Conservation (phyloP, 2,888 invertebrate species). For the Drosophila robusta region DNA sequence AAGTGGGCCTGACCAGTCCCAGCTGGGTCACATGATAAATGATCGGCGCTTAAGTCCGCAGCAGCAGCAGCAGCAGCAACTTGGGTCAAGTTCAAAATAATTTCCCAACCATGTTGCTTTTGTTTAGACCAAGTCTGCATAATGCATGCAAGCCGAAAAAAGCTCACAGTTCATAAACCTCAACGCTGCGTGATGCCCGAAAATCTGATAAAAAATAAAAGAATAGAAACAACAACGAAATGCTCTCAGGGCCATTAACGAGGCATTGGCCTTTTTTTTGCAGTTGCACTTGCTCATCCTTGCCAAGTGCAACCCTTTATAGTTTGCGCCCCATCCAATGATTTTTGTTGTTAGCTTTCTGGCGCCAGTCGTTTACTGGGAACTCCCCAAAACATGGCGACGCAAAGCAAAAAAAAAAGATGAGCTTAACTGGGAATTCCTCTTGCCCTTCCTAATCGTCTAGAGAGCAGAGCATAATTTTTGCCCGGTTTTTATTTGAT, state of each 20-base stretch:
- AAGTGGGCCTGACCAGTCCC: slow-evolving; percentile 15
- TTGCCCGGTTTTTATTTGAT: slow-evolving; percentile 64
- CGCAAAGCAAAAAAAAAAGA: slow-evolving; percentile 21
- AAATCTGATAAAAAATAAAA: slow-evolving; percentile 10
- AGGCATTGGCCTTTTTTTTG: slow-evolving; percentile 66
- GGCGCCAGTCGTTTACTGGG: slow-evolving; percentile 68
- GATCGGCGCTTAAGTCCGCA: slow-evolving; percentile 25
- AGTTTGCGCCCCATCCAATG: slow-evolving; percentile 21
- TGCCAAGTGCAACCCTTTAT: slow-evolving; percentile 63
- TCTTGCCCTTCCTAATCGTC: slow-evolving; percentile 38
- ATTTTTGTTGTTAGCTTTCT: slow-evolving; percentile 58
- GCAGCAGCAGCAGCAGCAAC: slow-evolving; percentile 14
- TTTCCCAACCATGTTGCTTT: slow-evolving; percentile 58
- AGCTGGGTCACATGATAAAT: slow-evolving; percentile 57
- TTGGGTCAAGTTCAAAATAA: slow-evolving; percentile 74
- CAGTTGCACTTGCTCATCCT: slow-evolving; percentile 43
- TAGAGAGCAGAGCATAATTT: slow-evolving; percentile 63
- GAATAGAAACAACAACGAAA: slow-evolving; percentile 13
- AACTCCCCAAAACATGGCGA: slow-evolving; percentile 41
- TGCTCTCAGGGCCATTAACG: slow-evolving; percentile 68
- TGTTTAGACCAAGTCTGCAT: slow-evolving; percentile 36
- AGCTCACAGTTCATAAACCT: slow-evolving; percentile 59
- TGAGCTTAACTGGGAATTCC: slow-evolving; percentile 23
- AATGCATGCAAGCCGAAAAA: slow-evolving; percentile 47
- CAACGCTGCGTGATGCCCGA: slow-evolving; percentile 37